Percentiles rank a stretch among this genome's conserved stretches.
phyloP scores from a whole-genome alignment of 2,113 vertebrate species.

The Noturus placidus region DNA sequence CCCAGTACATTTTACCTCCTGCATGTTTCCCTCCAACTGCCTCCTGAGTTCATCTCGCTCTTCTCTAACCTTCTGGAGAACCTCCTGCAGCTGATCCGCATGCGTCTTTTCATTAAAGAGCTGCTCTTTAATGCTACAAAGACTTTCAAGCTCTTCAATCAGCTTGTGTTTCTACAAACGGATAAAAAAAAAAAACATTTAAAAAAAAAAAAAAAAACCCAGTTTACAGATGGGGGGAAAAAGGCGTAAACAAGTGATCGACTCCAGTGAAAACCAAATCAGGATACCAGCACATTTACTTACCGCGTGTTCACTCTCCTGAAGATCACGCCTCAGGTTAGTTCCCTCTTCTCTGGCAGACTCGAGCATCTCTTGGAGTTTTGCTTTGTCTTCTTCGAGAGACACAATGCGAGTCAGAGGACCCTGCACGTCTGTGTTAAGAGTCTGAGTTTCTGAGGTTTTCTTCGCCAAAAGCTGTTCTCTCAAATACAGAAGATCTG shows the following conservation, averaged over 20 bases:
- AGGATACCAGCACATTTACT: neutral
- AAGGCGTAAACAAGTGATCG: neutral
- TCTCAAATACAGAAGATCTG: conserved; percentile 28
- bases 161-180: conserved; percentile 17
- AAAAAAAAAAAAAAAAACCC: neutral
- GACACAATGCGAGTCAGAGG: conserved; percentile 44
- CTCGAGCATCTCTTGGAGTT: conserved; percentile 44
- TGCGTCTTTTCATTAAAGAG: conserved; percentile 29
- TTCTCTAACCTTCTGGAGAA: conserved; percentile 3
- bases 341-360: neutral
- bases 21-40: conserved; percentile 33
- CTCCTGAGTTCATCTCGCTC: conserved; percentile 34
- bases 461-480: conserved; percentile 34
- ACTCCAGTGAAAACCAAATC: neutral
- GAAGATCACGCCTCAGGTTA: conserved; percentile 10
- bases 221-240: neutral
- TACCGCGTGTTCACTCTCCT: conserved; percentile 32
- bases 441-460: neutral
- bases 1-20: conserved; percentile 21
- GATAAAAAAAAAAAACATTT: neutral
- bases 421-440: conserved; percentile 31
- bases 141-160: conserved; percentile 30
- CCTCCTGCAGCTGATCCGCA: conserved; percentile 17
- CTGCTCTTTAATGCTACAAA: conserved; percentile 16
- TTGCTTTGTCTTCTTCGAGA: conserved; percentile 56